Evolutionary conservation across 1,140 invertebrate species (phyloP).

Genomic region (Cydia strobilella): DNA sequence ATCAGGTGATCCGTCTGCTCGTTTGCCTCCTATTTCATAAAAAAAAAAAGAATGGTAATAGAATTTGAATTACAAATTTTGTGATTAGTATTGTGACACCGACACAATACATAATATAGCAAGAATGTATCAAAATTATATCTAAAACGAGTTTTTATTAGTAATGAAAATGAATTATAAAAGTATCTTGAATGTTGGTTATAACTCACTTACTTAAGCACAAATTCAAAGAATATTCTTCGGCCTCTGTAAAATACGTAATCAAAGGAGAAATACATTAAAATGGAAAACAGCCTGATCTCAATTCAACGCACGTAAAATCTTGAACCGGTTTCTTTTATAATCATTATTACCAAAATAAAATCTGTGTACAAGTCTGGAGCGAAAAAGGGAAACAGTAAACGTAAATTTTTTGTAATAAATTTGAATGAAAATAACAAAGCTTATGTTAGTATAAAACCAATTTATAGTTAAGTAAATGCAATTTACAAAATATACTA

Average conservation of each 20-base stretch:
- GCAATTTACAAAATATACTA: constrained; percentile 2
- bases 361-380: not conserved
- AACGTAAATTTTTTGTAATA: not conserved
- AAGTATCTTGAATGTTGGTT: not conserved
- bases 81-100: no score
- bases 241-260: not conserved
- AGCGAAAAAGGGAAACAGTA: not conserved
- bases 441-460: not conserved
- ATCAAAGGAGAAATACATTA: constrained; percentile 1
- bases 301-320: not conserved
- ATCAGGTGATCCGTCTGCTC: no score
- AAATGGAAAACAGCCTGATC: constrained; percentile 1
- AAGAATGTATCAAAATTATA: no score
- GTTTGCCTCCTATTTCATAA: no score
- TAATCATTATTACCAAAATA: not conserved
- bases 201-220: not conserved
- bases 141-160: no score
- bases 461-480: not conserved
- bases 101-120: no score
- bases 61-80: no score
- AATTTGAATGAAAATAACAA: not conserved
- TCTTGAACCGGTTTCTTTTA: not conserved
- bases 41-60: no score
- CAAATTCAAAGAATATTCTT: not conserved
- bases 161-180: not conserved